Base-by-base conservation (phyloP, 2,113 vertebrate species). In the Emydura subglobosa region DNA sequence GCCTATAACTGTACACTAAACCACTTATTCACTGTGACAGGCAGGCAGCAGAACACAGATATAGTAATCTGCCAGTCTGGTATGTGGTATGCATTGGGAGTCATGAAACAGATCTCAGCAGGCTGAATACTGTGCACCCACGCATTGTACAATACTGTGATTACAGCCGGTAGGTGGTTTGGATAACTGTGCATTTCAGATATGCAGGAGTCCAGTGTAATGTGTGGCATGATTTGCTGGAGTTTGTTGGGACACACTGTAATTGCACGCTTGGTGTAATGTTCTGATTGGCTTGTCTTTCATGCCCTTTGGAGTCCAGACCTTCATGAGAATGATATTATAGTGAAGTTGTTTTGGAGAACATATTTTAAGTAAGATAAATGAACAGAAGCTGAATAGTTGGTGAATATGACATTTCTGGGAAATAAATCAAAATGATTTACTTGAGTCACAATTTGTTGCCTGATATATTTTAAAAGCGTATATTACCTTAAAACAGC, bases 181-280 rank as follows among this genome's bases (percentile, higher is more conserved):
- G 7, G 55, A 53, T 84, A 97, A 93, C 51, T 72, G 85, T 94
- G 96, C 95, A 97, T 97, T 98, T 97, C 87, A 94, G 90, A 94
- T 86, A 98, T 90, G 96, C 94, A 91, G 97, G 98, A 98, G 97
- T 97, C 97, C 95, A 82, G 84, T 50, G 24, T 97, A 98, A 98
- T 97, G 42, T 59, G 85, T 83, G 79, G 91, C 97, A 94, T 98
- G 97, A 97, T 97, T 98, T 97, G 88, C 93, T 97, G 95, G 95
- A 96, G 96, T 97, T 98, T 98, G 90, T 97, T 87, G 88, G 95
- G 97, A 96, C 89, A 92, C 90, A n/a, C 53, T 50, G 1, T 96
- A 98, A 98, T 98, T 98, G 92, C 87, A 97, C 86, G 85, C 83
- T 94, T 97, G 54, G 50, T 85, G 68, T 86, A 95, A 97, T 54